phyloP scores from a whole-genome alignment of 2,113 vertebrate species.

The Steatornis caripensis region DNA sequence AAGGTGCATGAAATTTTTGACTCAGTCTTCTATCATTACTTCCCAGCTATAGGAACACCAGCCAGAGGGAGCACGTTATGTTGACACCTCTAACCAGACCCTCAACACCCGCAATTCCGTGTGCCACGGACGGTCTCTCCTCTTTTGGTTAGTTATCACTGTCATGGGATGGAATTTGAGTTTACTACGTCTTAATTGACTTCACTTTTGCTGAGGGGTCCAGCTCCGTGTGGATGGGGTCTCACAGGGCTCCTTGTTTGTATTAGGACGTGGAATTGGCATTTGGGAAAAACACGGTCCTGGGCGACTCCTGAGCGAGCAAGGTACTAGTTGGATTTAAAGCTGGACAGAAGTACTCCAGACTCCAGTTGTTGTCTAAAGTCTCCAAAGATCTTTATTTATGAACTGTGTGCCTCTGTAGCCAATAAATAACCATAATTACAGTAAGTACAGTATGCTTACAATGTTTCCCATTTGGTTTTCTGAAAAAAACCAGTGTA shows the following conservation, averaged over 20 bases:
- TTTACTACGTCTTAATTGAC: background rate
- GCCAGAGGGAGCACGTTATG: background rate
- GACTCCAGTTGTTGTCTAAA: background rate
- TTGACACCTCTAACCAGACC: background rate
- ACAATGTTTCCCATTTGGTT: background rate
- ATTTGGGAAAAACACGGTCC: background rate
- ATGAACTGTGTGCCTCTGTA: constrained; percentile 60
- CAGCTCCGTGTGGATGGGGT: fast-evolving
- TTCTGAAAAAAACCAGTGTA: background rate
- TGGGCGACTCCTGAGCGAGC: background rate
- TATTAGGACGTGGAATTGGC: fast-evolving
- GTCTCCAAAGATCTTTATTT: constrained; percentile 68
- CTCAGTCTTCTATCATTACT: background rate
- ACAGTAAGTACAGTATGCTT: constrained; percentile 14
- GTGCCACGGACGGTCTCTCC: background rate
- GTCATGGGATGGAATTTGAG: background rate
- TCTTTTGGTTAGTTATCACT: background rate
- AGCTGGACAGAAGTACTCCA: background rate
- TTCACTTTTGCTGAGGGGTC: background rate
- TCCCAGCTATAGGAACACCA: background rate
- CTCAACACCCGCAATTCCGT: background rate
- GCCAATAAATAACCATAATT: constrained; percentile 44
- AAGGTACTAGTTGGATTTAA: background rate
- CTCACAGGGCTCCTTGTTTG: background rate
- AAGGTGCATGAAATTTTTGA: background rate